phyloP scores from a whole-genome alignment of 2,888 invertebrate species.

The Andrena praecox region DNA sequence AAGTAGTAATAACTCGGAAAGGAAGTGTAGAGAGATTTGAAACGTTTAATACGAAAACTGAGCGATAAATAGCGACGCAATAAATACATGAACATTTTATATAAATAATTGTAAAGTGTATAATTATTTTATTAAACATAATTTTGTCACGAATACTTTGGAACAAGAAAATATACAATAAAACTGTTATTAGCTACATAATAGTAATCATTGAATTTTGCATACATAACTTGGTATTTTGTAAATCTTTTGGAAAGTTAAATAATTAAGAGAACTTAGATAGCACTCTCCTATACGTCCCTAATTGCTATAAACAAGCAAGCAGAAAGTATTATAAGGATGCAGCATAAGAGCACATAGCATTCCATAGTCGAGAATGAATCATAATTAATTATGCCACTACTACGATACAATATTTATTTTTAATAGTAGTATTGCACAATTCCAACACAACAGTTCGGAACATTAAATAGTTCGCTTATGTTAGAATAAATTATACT shows the following conservation, averaged over 20 bases:
- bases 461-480: slow-evolving; percentile 22
- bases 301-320: slow-evolving; percentile 49
- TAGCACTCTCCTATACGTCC: slow-evolving; percentile 18
- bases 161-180: neutral
- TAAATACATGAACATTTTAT: slow-evolving; percentile 11
- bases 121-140: neutral
- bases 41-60: slow-evolving; percentile 11
- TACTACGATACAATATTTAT: slow-evolving; percentile 48
- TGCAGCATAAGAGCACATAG: slow-evolving; percentile 51
- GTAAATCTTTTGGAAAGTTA: too few species aligned
- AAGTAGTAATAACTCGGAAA: neutral
- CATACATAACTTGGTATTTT: slow-evolving; percentile 2
- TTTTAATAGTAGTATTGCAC: slow-evolving; percentile 35
- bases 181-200: neutral
- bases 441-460: slow-evolving; percentile 26
- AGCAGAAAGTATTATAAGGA: slow-evolving; percentile 54
- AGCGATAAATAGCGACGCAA: neutral
- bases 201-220: neutral
- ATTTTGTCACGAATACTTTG: too few species aligned
- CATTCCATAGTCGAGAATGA: slow-evolving; percentile 47
- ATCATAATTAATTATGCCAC: slow-evolving; percentile 32
- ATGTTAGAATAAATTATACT: slow-evolving; percentile 21
- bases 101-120: slow-evolving; percentile 10
- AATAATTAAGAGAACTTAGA: slow-evolving; percentile 11
- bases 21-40: neutral